A percentile compares a stretch with the other conserved stretches of the same genome.
Evolutionary conservation across 2,113 vertebrate genomes (phyloP).

Genomic region (Pterocles gutturalis): DNA sequence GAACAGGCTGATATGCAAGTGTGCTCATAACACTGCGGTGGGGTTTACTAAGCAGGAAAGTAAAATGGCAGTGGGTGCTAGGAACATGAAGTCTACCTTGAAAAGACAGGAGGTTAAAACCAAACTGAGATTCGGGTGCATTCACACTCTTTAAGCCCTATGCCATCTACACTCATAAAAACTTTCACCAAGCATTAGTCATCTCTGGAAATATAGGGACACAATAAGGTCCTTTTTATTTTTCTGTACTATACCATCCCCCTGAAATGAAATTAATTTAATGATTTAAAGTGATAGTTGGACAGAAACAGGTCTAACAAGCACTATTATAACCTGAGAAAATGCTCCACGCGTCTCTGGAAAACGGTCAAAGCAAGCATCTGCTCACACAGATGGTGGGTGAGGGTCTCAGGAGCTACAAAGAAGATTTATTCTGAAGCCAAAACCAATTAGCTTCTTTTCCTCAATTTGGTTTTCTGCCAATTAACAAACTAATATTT

Average conservation of each 20-base stretch:
- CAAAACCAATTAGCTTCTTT: background rate
- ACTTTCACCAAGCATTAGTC: background rate
- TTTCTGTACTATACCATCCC: background rate
- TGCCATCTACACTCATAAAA: background rate
- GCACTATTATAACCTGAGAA: background rate
- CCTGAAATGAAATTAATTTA: background rate
- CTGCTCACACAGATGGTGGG: constrained; percentile 38
- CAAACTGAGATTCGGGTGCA: background rate
- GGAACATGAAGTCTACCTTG: background rate
- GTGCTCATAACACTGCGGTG: background rate
- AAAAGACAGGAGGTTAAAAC: background rate
- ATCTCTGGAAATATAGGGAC: background rate
- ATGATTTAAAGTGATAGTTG: background rate
- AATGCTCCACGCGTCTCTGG: background rate
- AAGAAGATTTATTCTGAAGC: background rate
- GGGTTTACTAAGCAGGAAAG: background rate
- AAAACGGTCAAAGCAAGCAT: background rate
- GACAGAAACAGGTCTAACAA: background rate
- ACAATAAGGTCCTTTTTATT: background rate
- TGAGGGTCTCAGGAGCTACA: constrained; percentile 17
- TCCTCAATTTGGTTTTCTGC: background rate
- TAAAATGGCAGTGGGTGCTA: background rate
- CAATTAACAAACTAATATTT: constrained; percentile 12
- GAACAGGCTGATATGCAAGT: background rate
- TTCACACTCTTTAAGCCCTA: background rate